These are phyloP conservation scores for Sebastes minor DNA, from an alignment of 2,797 vertebrate species.

Conservation along the genomic window DNA sequence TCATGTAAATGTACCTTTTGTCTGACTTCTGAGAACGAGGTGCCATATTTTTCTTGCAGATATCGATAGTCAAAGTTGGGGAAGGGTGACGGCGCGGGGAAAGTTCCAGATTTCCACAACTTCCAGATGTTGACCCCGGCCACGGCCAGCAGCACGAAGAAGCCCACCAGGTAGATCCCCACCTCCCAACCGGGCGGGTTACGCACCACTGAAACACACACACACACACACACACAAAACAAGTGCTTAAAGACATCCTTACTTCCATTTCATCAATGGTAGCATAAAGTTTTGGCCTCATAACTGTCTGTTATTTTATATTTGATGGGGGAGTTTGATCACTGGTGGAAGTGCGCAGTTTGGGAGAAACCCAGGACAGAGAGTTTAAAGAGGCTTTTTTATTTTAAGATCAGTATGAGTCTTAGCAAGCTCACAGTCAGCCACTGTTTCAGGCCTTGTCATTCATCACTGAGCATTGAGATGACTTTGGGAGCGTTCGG, in stretches of 20 bases:
- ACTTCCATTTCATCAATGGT: background rate
- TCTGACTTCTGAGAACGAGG: conserved; percentile 80
- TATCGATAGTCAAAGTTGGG: conserved; percentile 98
- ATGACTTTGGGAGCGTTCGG: background rate
- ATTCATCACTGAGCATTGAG: conserved; percentile 2
- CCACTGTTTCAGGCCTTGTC: background rate
- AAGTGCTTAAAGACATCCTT: background rate
- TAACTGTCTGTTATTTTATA: background rate
- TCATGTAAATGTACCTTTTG: conserved; percentile 85
- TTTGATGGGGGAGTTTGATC: background rate
- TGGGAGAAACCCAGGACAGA: background rate
- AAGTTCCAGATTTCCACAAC: conserved; percentile 92
- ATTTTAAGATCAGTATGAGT: background rate
- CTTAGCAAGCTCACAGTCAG: conserved; percentile 16
- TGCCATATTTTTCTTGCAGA: conserved; percentile 95
- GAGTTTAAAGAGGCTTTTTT: background rate
- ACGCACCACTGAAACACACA: conserved; percentile 84
- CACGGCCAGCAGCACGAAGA: conserved; percentile 87
- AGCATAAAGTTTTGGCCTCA: background rate
- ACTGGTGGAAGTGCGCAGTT: background rate
- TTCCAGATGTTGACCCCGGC: conserved; percentile 95
- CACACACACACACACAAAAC: background rate
- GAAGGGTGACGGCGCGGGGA: conserved; percentile 93
- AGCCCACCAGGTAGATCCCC: conserved; percentile 91
- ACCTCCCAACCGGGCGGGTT: conserved; percentile 93